These are phyloP conservation scores for Tubulanus polymorphus DNA, from an alignment of 2,888 invertebrate genomes.

Conservation along the genomic window DNA sequence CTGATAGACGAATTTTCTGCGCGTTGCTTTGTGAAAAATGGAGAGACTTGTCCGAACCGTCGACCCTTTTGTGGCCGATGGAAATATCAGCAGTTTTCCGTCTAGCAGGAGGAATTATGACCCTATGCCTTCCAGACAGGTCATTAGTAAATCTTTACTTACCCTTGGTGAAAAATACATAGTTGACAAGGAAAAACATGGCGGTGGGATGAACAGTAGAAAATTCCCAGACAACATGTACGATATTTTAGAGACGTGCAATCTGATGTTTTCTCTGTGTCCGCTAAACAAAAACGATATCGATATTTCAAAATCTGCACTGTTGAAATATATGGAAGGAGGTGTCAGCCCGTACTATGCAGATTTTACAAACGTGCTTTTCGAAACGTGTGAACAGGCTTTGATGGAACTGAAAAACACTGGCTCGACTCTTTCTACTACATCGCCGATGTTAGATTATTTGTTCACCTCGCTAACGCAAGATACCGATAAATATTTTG, in stretches of 20 bases:
- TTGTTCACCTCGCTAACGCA: not conserved
- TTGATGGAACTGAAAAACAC: not conserved
- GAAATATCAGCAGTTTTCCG: not conserved
- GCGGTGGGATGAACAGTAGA: not conserved
- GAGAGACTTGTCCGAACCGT: not conserved
- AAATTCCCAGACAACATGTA: constrained; percentile 2
- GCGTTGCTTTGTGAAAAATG: not conserved
- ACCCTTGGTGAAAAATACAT: constrained; percentile 1
- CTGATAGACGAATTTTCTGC: constrained; percentile 3
- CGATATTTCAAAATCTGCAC: not conserved
- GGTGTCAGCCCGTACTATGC: not conserved
- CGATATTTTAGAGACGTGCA: constrained; percentile 1
- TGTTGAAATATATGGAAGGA: not conserved
- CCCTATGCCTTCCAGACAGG: not conserved
- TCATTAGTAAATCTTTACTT: not conserved
- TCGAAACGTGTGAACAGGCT: not conserved
- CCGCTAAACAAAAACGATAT: not conserved
- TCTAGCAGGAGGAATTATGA: not conserved
- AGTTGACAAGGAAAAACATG: not conserved
- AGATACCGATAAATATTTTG: not conserved
- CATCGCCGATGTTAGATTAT: not conserved
- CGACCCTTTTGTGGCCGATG: not conserved
- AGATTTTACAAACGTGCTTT: constrained; percentile 1
- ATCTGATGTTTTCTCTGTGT: not conserved
- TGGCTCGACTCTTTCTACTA: not conserved